Conservation (phyloP, 35 echinoderm and acorn worm species). For the Heliocidaris tuberculata region DNA sequence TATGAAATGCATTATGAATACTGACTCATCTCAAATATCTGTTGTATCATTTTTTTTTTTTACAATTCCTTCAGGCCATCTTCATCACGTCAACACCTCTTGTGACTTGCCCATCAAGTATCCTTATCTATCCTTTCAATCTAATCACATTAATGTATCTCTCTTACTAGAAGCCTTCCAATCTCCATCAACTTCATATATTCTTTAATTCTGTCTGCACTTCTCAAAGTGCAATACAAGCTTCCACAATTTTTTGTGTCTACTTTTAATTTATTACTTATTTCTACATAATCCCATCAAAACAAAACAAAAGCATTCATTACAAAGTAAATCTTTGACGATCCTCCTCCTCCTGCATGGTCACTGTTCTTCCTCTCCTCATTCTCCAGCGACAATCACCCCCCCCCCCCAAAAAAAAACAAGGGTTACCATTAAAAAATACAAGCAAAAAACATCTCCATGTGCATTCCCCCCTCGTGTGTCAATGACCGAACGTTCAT, state of each 20-base stretch:
- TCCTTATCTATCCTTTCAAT: too few relatives aligned
- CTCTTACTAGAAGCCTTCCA: not conserved
- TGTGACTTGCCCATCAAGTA: not conserved
- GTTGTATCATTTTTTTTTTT: not conserved
- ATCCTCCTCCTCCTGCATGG: not conserved
- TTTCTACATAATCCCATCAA: not conserved
- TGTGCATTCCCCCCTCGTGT: constrained; percentile 9
- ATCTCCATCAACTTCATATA: not conserved
- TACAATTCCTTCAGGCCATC: not conserved
- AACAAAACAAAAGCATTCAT: not conserved
- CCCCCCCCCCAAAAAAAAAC: too few relatives aligned
- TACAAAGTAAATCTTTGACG: not conserved
- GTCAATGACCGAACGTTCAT: constrained; percentile 36
- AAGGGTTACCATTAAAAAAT: not conserved
- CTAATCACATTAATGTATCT: not conserved
- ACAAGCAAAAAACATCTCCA: not conserved
- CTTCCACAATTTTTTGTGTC: not conserved
- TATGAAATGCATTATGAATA: not conserved
- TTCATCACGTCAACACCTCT: not conserved
- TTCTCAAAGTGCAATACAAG: not conserved
- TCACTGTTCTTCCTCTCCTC: not conserved
- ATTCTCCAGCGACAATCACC: not conserved
- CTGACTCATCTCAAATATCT: not conserved
- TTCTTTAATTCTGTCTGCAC: not conserved
- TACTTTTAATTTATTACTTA: not conserved